These are phyloP conservation scores for Tanytarsus gracilentus DNA, from an alignment of 2,888 invertebrate genomes.

Conservation along the genomic window DNA sequence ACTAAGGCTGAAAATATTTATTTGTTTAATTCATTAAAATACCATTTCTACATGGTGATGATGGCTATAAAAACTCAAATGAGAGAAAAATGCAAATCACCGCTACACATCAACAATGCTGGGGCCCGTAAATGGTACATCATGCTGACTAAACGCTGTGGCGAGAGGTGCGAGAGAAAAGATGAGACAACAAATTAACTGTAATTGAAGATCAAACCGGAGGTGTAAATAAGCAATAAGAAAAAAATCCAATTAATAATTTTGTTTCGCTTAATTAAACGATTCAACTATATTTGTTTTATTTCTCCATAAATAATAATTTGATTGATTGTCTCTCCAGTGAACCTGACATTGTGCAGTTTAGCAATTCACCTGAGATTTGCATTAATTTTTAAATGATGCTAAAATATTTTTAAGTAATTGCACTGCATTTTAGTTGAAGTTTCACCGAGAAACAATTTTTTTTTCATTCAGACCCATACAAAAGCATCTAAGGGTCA, in stretches of 20 bases:
- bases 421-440: too few species aligned
- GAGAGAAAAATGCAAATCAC: conserved; percentile 16
- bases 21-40: conserved; percentile 24
- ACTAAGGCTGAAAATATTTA: conserved; percentile 14
- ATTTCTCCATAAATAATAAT: conserved; percentile 18
- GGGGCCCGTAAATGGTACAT: background rate
- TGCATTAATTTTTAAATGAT: too few species aligned
- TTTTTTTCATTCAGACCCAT: too few species aligned
- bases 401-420: too few species aligned
- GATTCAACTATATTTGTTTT: background rate
- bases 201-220: conserved; percentile 10
- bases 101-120: background rate
- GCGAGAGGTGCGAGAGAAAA: conserved; percentile 1
- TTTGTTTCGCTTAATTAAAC: conserved; percentile 1
- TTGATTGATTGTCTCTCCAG: too few species aligned
- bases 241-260: background rate
- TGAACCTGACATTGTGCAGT: too few species aligned
- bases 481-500: too few species aligned
- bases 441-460: too few species aligned
- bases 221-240: conserved; percentile 14
- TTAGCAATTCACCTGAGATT: too few species aligned
- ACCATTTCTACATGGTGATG: background rate
- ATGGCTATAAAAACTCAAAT: background rate
- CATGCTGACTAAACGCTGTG: background rate
- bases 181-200: conserved; percentile 9